These are phyloP conservation scores for Caenorhabditis uteleia DNA, from an alignment of 2,888 invertebrate species.

Conservation along the genomic window DNA sequence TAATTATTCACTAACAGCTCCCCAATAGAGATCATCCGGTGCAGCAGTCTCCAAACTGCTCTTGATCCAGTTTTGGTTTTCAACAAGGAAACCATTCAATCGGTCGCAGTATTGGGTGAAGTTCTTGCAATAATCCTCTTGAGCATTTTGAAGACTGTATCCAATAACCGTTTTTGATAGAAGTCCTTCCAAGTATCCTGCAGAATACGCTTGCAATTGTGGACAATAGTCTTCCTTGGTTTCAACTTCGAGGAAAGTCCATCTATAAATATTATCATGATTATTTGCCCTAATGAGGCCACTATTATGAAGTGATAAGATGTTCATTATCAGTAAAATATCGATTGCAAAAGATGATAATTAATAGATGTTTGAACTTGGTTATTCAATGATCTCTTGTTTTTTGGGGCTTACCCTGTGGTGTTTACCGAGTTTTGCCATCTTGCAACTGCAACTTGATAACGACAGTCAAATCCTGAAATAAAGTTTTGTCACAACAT, in stretches of 20 bases:
- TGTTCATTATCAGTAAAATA: neutral
- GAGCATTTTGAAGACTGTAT: conserved; percentile 56
- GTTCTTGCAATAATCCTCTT: conserved; percentile 62
- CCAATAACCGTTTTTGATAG: conserved; percentile 54
- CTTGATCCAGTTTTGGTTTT: conserved; percentile 62
- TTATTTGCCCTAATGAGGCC: neutral
- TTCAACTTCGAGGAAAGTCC: conserved; percentile 60
- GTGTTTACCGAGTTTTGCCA: conserved; percentile 65
- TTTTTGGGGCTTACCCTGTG: conserved; percentile 60
- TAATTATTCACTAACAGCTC: conserved; percentile 48
- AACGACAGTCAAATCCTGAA: conserved; percentile 54
- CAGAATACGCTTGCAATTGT: conserved; percentile 64
- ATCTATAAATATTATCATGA: conserved; percentile 28
- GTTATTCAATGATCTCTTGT: neutral
- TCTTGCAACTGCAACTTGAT: conserved; percentile 64
- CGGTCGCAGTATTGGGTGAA: conserved; percentile 62
- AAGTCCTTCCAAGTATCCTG: conserved; percentile 65
- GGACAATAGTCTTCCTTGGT: conserved; percentile 52
- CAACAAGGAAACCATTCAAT: conserved; percentile 54
- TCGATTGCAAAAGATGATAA: neutral
- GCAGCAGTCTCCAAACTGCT: conserved; percentile 49
- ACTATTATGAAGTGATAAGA: neutral
- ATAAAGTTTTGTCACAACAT: too few species aligned
- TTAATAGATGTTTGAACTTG: neutral
- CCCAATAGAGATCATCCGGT: conserved; percentile 66